Evolutionary conservation across 30 jellyfish, hydroid and myxozoan genomes (phyloP).

Genomic region (Pseudorhiza aurosa): DNA sequence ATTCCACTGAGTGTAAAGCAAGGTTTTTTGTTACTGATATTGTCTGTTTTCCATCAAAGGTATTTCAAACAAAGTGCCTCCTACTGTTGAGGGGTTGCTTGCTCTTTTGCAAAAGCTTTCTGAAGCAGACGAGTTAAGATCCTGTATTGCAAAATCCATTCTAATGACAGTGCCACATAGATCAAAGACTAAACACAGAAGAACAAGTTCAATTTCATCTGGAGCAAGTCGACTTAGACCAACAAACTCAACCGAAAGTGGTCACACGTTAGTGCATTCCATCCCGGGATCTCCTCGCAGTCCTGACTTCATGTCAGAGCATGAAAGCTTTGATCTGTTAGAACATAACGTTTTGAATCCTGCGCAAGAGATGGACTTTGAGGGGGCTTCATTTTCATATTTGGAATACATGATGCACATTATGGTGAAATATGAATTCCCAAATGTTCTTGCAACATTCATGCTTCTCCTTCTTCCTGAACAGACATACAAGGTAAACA

Average conservation of each 20-base stretch:
- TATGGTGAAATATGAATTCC: constrained; percentile 72
- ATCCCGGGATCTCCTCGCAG: constrained; percentile 31
- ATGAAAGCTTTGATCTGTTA: constrained; percentile 8
- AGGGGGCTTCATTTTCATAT: constrained; percentile 13
- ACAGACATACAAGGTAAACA: constrained; percentile 62
- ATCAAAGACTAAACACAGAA: not conserved
- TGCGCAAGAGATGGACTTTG: not conserved
- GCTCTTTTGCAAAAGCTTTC: constrained; percentile 39
- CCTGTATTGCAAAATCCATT: constrained; percentile 30
- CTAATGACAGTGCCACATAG: constrained; percentile 26
- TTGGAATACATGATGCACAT: constrained; percentile 74
- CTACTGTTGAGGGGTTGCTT: constrained; percentile 1
- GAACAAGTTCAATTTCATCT: not conserved
- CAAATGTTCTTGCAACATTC: constrained; percentile 75
- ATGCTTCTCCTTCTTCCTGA: constrained; percentile 80
- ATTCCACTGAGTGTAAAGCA: no score
- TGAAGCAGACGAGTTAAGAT: constrained; percentile 63
- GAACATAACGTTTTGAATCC: constrained; percentile 4
- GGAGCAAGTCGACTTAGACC: constrained; percentile 38
- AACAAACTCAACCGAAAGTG: constrained; percentile 62
- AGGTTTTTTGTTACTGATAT: no score
- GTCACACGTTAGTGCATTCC: constrained; percentile 37
- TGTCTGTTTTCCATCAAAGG: not conserved
- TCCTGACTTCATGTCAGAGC: constrained; percentile 2
- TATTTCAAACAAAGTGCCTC: not conserved